Conservation (phyloP, 2,888 invertebrate genomes). For the Volucella inanis region DNA sequence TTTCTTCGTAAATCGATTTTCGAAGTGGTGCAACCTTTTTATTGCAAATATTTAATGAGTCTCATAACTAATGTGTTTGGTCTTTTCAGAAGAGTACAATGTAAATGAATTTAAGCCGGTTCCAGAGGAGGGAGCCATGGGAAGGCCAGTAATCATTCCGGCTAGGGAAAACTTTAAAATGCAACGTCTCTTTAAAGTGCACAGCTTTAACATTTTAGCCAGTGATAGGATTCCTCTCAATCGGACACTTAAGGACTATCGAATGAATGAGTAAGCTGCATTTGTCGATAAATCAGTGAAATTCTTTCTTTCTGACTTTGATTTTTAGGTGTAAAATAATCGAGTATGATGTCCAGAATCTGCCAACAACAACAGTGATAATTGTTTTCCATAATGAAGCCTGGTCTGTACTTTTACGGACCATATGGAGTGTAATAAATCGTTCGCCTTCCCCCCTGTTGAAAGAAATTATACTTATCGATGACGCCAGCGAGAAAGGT, state of each 20-base stretch:
- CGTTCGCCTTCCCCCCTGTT: constrained; percentile 91
- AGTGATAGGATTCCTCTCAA: constrained; percentile 94
- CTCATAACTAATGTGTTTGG: constrained; percentile 38
- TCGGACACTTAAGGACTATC: constrained; percentile 91
- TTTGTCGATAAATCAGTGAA: background rate
- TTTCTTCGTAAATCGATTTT: background rate
- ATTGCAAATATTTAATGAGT: background rate
- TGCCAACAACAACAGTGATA: constrained; percentile 95
- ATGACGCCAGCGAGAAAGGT: constrained; percentile 95
- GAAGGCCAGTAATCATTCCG: constrained; percentile 90
- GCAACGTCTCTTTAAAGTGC: constrained; percentile 91
- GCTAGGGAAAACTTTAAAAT: constrained; percentile 89
- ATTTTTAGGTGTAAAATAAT: constrained; percentile 85
- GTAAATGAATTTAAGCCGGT: constrained; percentile 90
- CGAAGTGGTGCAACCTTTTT: constrained; percentile 10
- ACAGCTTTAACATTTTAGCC: constrained; percentile 93
- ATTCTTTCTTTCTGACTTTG: background rate
- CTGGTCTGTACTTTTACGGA: constrained; percentile 97
- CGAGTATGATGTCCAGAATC: constrained; percentile 84
- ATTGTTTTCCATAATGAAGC: constrained; percentile 99
- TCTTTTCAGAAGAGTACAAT: constrained; percentile 84
- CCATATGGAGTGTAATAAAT: constrained; percentile 96
- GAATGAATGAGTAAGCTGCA: constrained; percentile 88
- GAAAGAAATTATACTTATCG: constrained; percentile 93
- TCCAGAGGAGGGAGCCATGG: constrained; percentile 89